Evolutionary conservation across 2,888 invertebrate genomes (phyloP).

Genomic region (Agonopterix arenella): DNA sequence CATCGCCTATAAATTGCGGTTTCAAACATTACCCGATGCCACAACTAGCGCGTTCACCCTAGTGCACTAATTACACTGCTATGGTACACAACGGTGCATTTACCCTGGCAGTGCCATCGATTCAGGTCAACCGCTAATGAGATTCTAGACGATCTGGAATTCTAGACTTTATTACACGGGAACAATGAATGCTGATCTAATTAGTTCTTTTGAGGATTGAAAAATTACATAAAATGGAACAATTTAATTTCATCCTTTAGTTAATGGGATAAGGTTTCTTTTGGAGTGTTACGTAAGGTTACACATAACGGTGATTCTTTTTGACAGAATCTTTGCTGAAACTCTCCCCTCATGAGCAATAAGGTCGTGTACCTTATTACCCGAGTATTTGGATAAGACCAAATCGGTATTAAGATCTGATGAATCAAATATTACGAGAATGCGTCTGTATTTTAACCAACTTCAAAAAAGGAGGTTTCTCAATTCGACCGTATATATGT

Average conservation of each 20-base stretch:
- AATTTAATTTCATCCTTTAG: background rate
- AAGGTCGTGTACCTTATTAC: no score
- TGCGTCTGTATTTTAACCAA: no score
- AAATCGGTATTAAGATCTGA: no score
- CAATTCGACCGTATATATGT: no score
- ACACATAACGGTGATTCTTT: no score
- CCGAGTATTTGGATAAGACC: no score
- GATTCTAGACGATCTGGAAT: constrained; percentile 1
- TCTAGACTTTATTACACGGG: constrained; percentile 4
- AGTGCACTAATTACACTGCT: constrained; percentile 4
- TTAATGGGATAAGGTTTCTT: no score
- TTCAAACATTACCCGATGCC: background rate
- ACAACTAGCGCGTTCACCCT: constrained; percentile 3
- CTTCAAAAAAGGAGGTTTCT: no score
- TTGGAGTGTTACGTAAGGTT: no score
- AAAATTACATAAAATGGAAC: background rate
- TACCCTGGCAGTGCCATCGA: constrained; percentile 1
- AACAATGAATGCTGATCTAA: constrained; percentile 3
- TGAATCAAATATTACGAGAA: no score
- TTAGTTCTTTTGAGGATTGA: background rate
- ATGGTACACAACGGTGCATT: constrained; percentile 4
- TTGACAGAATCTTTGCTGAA: no score
- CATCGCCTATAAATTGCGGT: background rate
- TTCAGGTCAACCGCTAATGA: constrained; percentile 8
- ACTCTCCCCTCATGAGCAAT: no score